Conservation (phyloP, 1,140 invertebrate genomes). For the Zophobas atratus region DNA sequence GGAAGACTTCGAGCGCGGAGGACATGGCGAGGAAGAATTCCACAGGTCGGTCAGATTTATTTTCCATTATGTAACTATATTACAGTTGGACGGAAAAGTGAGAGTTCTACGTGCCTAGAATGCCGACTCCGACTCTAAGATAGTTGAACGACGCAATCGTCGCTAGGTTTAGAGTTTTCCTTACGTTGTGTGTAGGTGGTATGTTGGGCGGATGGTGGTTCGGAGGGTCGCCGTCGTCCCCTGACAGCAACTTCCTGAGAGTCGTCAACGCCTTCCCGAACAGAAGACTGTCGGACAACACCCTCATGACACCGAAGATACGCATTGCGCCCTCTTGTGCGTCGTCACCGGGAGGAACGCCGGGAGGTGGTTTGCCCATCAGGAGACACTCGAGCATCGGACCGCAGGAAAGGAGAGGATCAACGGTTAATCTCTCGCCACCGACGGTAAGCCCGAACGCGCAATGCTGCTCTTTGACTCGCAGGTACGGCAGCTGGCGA, state of each 20-base stretch:
- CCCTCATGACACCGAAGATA: slow-evolving; percentile 91
- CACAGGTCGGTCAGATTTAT: slow-evolving; percentile 70
- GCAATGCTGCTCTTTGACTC: background rate
- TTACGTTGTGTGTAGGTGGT: slow-evolving; percentile 66
- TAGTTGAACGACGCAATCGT: background rate
- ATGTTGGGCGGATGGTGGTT: slow-evolving; percentile 84
- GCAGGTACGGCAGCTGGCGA: no score
- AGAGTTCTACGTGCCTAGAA: background rate
- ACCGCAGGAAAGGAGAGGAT: slow-evolving; percentile 87
- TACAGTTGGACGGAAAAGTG: background rate
- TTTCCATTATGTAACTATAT: background rate
- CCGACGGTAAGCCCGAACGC: slow-evolving; percentile 78
- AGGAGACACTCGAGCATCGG: slow-evolving; percentile 91
- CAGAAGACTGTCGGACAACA: slow-evolving; percentile 91
- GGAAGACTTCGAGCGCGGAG: slow-evolving; percentile 90
- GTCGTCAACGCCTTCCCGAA: slow-evolving; percentile 87
- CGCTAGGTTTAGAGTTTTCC: slow-evolving; percentile 1
- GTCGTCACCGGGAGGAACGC: slow-evolving; percentile 88
- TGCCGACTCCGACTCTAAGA: no score
- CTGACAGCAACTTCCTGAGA: slow-evolving; percentile 89
- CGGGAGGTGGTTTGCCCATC: slow-evolving; percentile 83
- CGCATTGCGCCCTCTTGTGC: slow-evolving; percentile 87
- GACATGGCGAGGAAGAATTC: slow-evolving; percentile 91
- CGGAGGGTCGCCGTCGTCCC: slow-evolving; percentile 80
- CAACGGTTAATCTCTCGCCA: slow-evolving; percentile 88